Base-by-base conservation (phyloP, 2,888 invertebrate species). In the Trachelus tabidus region DNA sequence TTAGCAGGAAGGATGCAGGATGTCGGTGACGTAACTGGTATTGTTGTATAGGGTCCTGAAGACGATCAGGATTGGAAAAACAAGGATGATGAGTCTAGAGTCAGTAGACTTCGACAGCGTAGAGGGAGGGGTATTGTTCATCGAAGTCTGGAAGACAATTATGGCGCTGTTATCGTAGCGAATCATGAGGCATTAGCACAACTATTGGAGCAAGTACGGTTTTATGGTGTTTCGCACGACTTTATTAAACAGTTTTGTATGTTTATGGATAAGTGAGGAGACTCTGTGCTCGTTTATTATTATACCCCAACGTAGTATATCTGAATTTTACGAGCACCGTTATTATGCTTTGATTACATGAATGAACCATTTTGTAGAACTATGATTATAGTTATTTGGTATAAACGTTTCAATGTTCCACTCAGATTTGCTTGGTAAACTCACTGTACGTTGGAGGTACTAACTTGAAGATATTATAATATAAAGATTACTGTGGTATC, bases 161-260 rank as follows among this genome's bases (percentile, higher is more conserved):
- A 97, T 89, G 97, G 97, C 31, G 97, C 97, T 71, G 97, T 97
- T 68, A 95, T 97, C 82, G 95, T 97, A 68, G 97, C 97, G 81
- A 97, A 97, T 93, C 97, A 97, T 89, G 97, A 97, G 92, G 97
- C 97, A 11, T 93, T 97, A 33, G 96, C 97, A 76, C 97, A 97
- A 92, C 95, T 97, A 87, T 93, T 97, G 82, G 97, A 97, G 92
- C 97, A 97, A 94, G 97, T 97, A 92, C 89, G 78, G 76, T 71
- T 23, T 56, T 23, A 23, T 56, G 40, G 9, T 56, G 9, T 56
- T 56, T 23, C 6, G 6, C 23, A 23, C 40, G 23, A 23, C 40
- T 56, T 56, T 23, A 56, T 9, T 9, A 23, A 9, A 56, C 23
- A 56, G 2, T 23, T 6, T 56, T 23, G 4, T 23, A 23, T 56